A percentile compares a stretch with the other conserved stretches of the same genome.
Evolutionary conservation across 2,888 invertebrate genomes (phyloP).

Genomic region (Chymomyza amoena): DNA sequence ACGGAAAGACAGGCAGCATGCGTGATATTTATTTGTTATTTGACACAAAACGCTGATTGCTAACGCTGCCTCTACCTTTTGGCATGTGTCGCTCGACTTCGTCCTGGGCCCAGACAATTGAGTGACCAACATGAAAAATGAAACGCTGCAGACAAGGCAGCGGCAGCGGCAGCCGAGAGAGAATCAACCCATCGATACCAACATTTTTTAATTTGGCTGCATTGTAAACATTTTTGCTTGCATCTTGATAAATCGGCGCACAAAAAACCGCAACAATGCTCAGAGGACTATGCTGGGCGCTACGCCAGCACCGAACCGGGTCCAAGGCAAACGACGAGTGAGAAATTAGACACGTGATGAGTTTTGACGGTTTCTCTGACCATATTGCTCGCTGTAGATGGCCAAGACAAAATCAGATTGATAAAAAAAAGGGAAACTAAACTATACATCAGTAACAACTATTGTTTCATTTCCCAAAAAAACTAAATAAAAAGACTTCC

Average conservation of each 20-base stretch:
- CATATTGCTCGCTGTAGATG: conserved; percentile 41
- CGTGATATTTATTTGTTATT: conserved; percentile 74
- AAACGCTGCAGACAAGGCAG: conserved; percentile 39
- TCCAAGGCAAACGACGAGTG: conserved; percentile 51
- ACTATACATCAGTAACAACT: conserved; percentile 35
- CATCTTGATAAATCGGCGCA: conserved; percentile 62
- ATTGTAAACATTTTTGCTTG: conserved; percentile 68
- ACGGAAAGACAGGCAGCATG: conserved; percentile 38
- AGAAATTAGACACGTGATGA: conserved; percentile 70
- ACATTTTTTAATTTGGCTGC: conserved; percentile 63
- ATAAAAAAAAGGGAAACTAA: conserved; percentile 37
- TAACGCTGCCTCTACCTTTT: conserved; percentile 42
- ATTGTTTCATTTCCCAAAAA: conserved; percentile 26
- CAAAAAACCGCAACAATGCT: conserved; percentile 38
- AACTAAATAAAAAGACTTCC: conserved; percentile 43
- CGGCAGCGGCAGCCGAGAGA: conserved; percentile 18
- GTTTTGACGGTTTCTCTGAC: conserved; percentile 1
- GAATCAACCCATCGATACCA: conserved; percentile 37
- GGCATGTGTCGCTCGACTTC: conserved; percentile 54
- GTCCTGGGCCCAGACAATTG: conserved; percentile 56
- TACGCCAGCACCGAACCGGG: background rate
- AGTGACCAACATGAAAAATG: conserved; percentile 73
- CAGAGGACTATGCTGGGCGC: conserved; percentile 22
- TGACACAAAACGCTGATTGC: conserved; percentile 69
- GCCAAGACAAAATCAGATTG: conserved; percentile 55